A percentile compares a stretch with the other conserved stretches of the same genome.
Conservation (phyloP, 2,113 vertebrate species). For the Sminthopsis crassicaudata region DNA sequence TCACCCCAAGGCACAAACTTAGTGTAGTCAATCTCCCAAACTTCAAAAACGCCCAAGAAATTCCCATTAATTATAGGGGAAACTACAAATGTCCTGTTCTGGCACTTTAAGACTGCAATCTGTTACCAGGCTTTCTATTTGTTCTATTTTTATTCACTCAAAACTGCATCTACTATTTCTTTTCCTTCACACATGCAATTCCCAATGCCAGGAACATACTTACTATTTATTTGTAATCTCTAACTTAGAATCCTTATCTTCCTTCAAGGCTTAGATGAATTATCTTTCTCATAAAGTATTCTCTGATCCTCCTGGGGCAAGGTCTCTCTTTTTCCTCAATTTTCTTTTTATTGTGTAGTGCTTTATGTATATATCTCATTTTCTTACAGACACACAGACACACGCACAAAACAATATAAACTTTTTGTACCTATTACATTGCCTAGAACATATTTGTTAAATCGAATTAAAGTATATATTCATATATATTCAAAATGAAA, state of each 20-base stretch:
- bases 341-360: neutral
- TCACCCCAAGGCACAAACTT: neutral
- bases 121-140: neutral
- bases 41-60: neutral
- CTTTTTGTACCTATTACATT: neutral
- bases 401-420: neutral
- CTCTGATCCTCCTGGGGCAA: neutral
- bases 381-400: neutral
- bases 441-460: neutral
- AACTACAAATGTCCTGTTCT: neutral
- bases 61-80: neutral
- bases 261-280: neutral
- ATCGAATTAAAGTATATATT: neutral
- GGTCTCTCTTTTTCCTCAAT: neutral
- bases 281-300: neutral
- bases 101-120: neutral
- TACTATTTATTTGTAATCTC: neutral
- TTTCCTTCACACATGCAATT: neutral
- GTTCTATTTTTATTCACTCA: neutral
- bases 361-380: neutral
- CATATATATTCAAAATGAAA: too few species aligned
- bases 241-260: neutral
- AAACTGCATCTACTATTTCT: neutral
- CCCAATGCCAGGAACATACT: neutral
- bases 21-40: accelerated